Conservation (phyloP, 2,888 invertebrate species). For the Chalcosyrphus nemorum region DNA sequence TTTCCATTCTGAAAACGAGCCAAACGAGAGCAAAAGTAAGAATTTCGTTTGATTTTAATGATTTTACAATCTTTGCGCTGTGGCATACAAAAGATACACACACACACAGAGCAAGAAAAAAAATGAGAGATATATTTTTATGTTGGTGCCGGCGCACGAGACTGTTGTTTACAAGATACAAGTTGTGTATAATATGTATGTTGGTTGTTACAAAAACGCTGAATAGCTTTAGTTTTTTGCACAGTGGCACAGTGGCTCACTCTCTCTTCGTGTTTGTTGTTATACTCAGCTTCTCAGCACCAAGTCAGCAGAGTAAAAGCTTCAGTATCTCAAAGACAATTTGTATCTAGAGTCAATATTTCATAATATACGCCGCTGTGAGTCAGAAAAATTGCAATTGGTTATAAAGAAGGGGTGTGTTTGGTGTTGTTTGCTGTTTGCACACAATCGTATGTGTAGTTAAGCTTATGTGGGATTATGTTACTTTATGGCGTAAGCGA, state of each 20-base stretch:
- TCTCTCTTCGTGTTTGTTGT: slow-evolving; percentile 4
- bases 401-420: slow-evolving; percentile 59
- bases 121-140: no score
- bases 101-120: slow-evolving; percentile 50
- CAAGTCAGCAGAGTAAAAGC: not conserved
- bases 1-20: slow-evolving; percentile 64
- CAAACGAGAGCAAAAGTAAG: slow-evolving; percentile 70
- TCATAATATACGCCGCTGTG: slow-evolving; percentile 45
- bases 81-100: slow-evolving; percentile 59
- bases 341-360: slow-evolving; percentile 19
- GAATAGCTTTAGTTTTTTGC: slow-evolving; percentile 28
- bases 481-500: not conserved
- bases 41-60: slow-evolving; percentile 61
- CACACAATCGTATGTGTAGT: slow-evolving; percentile 8
- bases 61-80: slow-evolving; percentile 55
- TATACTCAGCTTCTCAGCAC: not conserved
- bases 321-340: slow-evolving; percentile 1
- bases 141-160: slow-evolving; percentile 68
- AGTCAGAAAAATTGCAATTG: slow-evolving; percentile 46
- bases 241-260: slow-evolving; percentile 59
- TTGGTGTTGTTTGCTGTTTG: slow-evolving; percentile 19
- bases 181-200: slow-evolving; percentile 20
- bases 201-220: slow-evolving; percentile 24
- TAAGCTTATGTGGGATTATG: slow-evolving; percentile 23
- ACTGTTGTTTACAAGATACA: slow-evolving; percentile 58